Base-by-base conservation (phyloP, 2,888 invertebrate species). In the Synanthedon andrenaeformis region DNA sequence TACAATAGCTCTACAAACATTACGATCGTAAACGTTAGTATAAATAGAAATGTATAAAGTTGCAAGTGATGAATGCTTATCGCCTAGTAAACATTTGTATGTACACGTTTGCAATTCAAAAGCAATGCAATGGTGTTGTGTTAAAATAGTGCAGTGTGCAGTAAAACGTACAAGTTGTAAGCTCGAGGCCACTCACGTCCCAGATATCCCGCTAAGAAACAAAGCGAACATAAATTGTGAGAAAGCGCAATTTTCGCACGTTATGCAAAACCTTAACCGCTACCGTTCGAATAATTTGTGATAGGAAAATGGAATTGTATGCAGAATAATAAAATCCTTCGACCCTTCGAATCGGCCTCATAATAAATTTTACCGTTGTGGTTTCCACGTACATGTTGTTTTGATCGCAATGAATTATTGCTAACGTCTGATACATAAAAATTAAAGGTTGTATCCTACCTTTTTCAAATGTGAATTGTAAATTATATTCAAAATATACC, bases 241-340 rank as follows among this genome's bases (percentile, higher is more conserved):
- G 64, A 66, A 67, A 74, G 70, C 72, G 67, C 74, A 78, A 79
- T 80, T 82, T 79, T 79, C 74, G 76, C 77, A 72, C 74, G 74
- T 77, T 79, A 79, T 74, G 76, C 79, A 73, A 81, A 83, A 76
- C 78, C 79, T 76, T 76, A 74, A 71, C 77, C 72, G 69, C 69
- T 72, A 72, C 75, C 72, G 71, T 76, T 75, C 68, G 76, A 76
- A 82, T 82, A 83, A 85, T 83, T 83, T 81, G 80, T 77, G 76
- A 82, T 82, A 79, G 78, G 79, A 79, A 82, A 83, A 84, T 80
- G 79, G 78, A 78, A 83, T 82, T 84, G 82, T 80, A 81, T 84
- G 81, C 77, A 79, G 81, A 83, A 83, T 83, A 82, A 84, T 81
- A 82, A 82, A 83, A 83, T 76, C 70, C 73, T 73, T 76, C 75